Evolutionary conservation across 2,113 vertebrate species (phyloP), one percentile per base, ranked within the genome.

Genomic region (Zosterops hypoxanthus): DNA sequence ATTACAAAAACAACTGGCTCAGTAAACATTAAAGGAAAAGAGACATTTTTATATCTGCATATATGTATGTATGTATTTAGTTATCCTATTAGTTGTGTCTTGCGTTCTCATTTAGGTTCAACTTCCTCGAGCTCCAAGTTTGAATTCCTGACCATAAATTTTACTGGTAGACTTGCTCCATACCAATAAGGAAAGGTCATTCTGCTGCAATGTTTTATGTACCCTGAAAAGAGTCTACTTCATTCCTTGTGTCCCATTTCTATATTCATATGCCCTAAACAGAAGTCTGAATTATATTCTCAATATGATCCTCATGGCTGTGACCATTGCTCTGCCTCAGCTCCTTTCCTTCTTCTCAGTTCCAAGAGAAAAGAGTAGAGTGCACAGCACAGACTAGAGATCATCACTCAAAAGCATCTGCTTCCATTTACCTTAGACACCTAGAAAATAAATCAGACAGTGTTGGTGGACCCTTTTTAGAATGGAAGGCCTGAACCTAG

Each of bases 1-100:
- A 50, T 86, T 75, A 89, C 77, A 90, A 53, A 95, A 96, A 88
- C 69, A 79, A 71, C 19, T 59, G 31, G 78, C 39, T 69, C 52
- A 80, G 53, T 53, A 79, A 85, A 88, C 80, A 63, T 44, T 41
- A 56, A 25, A 55, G 31, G 61, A 65, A 73, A 57, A 56, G 12
- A 25, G 15, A 61, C 8, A 33, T 46, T 93, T 96, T 81, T 82
- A 70, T 79, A 47, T 41, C 55, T 24, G 28, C 20, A n/a, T 44
- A 21, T n/a, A 34, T 29, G 7, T 61, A 53, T 73, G 6, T 21
- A 28, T 33, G 12, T 46, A 16, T 64, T 75, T 49, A 57, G 22
- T 46, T 64, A 94, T 41, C 21, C 26, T 46, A 85, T 86, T 82
- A 70, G 19, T 55, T 71, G 17, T 33, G 50, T 22, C 5, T 15